These are phyloP conservation scores for Peromyscus maniculatus DNA, from an alignment of 2,113 vertebrate species.

Conservation along the genomic window DNA sequence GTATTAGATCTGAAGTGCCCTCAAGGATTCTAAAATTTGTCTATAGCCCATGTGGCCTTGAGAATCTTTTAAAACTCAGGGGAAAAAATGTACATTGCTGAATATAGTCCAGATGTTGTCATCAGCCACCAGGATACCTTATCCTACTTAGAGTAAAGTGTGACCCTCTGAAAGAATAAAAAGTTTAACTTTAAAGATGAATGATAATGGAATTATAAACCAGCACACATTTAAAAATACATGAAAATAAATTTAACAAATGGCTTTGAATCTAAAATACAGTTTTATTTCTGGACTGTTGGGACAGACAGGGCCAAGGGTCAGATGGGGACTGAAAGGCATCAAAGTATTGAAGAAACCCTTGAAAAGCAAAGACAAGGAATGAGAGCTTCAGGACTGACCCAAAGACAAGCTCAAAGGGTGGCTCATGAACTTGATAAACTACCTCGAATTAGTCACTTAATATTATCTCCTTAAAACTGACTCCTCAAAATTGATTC, in stretches of 20 bases:
- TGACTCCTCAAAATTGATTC: background rate
- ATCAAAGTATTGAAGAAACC: background rate
- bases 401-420: background rate
- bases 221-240: background rate
- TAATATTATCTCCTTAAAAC: background rate
- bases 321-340: background rate
- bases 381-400: background rate
- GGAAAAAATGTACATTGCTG: background rate
- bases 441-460: background rate
- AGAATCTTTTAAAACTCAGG: background rate
- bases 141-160: background rate
- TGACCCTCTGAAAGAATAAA: background rate
- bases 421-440: background rate
- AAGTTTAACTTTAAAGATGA: slow-evolving; percentile 9
- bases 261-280: background rate
- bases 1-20: background rate
- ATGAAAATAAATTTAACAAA: background rate
- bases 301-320: background rate
- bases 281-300: background rate
- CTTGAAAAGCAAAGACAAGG: background rate
- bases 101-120: background rate
- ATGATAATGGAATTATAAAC: background rate
- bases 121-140: background rate
- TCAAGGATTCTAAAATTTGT: background rate
- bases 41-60: background rate